Base-by-base conservation (phyloP, 2,797 vertebrate species). In the Muscicapa striata region DNA sequence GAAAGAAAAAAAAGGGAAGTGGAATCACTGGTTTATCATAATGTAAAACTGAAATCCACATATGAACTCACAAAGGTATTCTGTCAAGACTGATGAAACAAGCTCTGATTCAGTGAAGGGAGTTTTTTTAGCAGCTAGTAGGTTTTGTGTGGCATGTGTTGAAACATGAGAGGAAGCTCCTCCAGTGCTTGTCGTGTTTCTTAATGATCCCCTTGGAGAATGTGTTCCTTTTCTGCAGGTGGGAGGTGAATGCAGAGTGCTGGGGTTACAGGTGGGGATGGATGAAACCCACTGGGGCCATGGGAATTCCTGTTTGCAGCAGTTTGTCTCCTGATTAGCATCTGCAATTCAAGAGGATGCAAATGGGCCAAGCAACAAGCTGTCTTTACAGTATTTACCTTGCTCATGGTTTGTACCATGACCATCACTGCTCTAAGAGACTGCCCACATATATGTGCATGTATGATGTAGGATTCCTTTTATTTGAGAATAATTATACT, bases 151-250 rank as follows among this genome's bases (percentile, higher is more conserved):
- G 32, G 55, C 95, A 90, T 79, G 78, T 92, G 91, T 94, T 95
- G 81, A 93, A 94, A 86, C 45, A 66, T 58, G 69, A 91, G 72
- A 87, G 81, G 91, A 95, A 83, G 80, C 89, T 73, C 10, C 45
- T 96, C 48, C 78, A 89, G 86, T 74, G 83, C 70, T 43, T 95
- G 87, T 90, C 80, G 34, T 76, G 36, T 61, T 92, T 89, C 76
- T 95, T 94, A 96, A 95, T 93, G 87, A 93, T 69, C 79, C 83
- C 57, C 92, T 81, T 94, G 84, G 90, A 97, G 94, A 96, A 91
- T 72, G 32, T 13, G 48, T 94, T 96, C 69, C 83, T 84, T 92
- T 94, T 93, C 91, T 95, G 63, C 67, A 94, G 18, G 43, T 70
- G 16, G 80, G 62, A 77, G 58, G 66, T 81, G 43, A 69, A 77